Evolutionary conservation across 1,140 invertebrate species (phyloP).

Genomic region (Calliopsis andreniformis): DNA sequence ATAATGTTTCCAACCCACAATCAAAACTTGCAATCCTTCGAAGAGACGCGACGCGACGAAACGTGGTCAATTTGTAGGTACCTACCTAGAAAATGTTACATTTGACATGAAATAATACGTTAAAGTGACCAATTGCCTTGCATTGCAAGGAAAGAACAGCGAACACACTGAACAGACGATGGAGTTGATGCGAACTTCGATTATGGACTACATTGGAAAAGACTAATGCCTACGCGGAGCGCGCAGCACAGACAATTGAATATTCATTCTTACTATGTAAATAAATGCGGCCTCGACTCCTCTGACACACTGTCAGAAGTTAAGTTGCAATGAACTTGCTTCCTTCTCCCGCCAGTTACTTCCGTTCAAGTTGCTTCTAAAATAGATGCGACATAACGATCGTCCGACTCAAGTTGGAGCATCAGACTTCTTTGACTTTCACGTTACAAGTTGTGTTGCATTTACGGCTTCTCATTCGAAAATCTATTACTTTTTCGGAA

Average conservation of each 20-base stretch:
- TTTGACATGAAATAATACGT: not conserved
- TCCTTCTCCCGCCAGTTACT: not conserved
- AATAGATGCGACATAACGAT: not conserved
- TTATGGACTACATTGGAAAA: too few species aligned
- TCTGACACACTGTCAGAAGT: constrained; percentile 10
- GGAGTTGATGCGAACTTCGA: too few species aligned
- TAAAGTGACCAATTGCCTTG: not conserved
- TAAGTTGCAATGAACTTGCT: not conserved
- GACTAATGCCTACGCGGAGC: too few species aligned
- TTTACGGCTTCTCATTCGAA: too few species aligned
- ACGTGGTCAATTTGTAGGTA: not conserved
- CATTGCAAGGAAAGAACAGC: too few species aligned
- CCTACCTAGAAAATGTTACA: not conserved
- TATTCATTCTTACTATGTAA: not conserved
- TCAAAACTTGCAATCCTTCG: not conserved
- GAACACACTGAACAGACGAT: too few species aligned
- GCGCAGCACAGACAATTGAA: too few species aligned
- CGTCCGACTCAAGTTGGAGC: not conserved
- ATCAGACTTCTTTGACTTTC: not conserved
- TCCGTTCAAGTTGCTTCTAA: not conserved
- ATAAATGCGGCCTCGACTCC: constrained; percentile 9
- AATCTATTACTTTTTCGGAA: too few species aligned
- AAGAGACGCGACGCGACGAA: too few species aligned
- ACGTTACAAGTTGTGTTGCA: too few species aligned
- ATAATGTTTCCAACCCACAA: not conserved